Base-by-base conservation (phyloP, 2,888 invertebrate genomes). In the Tuta absoluta region DNA sequence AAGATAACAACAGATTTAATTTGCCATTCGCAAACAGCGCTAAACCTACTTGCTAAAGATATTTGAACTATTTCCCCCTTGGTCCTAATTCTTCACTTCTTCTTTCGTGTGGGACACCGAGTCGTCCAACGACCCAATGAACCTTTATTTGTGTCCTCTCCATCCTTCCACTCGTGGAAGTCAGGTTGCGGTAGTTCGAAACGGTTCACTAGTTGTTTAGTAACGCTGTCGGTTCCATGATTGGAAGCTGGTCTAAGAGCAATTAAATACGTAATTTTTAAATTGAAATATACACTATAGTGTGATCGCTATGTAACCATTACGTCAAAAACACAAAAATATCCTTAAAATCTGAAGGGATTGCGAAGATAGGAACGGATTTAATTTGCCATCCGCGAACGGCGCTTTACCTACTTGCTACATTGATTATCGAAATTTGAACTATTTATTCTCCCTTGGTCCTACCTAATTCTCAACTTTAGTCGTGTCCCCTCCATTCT, bases 181-280 rank as follows among this genome's bases (percentile, higher is more conserved):
- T 93, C 86, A 0, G 93, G 92, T 53, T 92, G 89, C 0, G 93
- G 92, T 17, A 96, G 84, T 17, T 93, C 92, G 63, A 82, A 83
- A 84, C 96, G 96, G 71, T 93, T 87, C 0, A 94, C 81, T n/a
- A 94, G 89, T 0, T 93, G 93, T 8, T 12, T 8, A n/a, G n/a
- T n/a, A n/a, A n/a, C n/a, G n/a, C n/a, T n/a, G n/a, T n/a, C n/a
- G n/a, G n/a, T n/a, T n/a, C n/a, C n/a, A n/a, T n/a, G n/a, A n/a
- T n/a, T n/a, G n/a, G n/a, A n/a, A n/a, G n/a, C n/a, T n/a, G n/a
- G n/a, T n/a, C n/a, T n/a, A n/a, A n/a, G n/a, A n/a, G n/a, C n/a
- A n/a, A n/a, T n/a, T n/a, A n/a, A n/a, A n/a, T n/a, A n/a, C n/a
- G n/a, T n/a, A n/a, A n/a, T n/a, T n/a, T n/a, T n/a, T n/a, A 5